Percentiles rank a stretch among this genome's conserved stretches.
These are phyloP conservation scores for Cheilosia vulpina DNA, from an alignment of 2,888 invertebrate genomes.

Conservation along the genomic window DNA sequence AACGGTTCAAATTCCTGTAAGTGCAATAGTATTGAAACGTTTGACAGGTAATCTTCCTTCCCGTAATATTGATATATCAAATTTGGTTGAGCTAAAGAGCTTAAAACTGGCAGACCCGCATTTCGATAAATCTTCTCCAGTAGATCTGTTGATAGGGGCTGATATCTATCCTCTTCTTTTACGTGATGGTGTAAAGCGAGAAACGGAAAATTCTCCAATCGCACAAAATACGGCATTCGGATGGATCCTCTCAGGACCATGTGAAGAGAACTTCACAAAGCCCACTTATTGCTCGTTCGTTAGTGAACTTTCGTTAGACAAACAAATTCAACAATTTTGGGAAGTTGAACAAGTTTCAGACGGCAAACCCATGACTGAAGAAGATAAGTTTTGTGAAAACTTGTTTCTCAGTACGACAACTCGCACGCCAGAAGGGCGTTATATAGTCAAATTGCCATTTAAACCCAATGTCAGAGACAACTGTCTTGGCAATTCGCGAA, in stretches of 20 bases:
- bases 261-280: neutral
- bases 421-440: constrained; percentile 15
- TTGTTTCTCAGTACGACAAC: neutral
- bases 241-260: constrained; percentile 28
- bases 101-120: constrained; percentile 33
- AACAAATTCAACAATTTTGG: constrained; percentile 30
- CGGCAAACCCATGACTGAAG: constrained; percentile 16
- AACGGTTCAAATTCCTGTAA: neutral
- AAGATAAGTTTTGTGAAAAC: constrained; percentile 12
- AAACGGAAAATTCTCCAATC: neutral
- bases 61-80: constrained; percentile 10
- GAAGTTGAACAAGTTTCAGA: constrained; percentile 35
- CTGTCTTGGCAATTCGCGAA: constrained; percentile 3
- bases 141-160: constrained; percentile 40
- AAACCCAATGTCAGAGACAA: neutral
- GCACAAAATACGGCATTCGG: constrained; percentile 32
- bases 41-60: constrained; percentile 42
- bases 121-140: constrained; percentile 26
- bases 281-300: constrained; percentile 1
- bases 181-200: constrained; percentile 4
- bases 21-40: constrained; percentile 11
- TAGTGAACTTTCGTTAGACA: constrained; percentile 2
- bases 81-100: constrained; percentile 37
- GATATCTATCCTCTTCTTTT: constrained; percentile 41
- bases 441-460: constrained; percentile 25